Conservation (phyloP, 2,113 vertebrate genomes). For the Sialia sialis region DNA sequence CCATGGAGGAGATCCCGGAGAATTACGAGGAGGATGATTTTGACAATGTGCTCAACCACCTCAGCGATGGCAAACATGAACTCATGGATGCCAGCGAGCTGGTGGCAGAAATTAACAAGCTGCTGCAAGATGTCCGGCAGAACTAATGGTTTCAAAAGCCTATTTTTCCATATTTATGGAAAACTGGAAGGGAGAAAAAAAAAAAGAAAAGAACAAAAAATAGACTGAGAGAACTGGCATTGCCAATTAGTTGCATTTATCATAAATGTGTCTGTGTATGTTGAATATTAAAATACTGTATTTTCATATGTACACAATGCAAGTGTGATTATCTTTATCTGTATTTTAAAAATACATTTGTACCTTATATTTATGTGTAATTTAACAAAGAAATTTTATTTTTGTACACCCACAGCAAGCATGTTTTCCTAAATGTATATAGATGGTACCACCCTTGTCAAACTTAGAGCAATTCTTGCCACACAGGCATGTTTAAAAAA, state of each 20-base stretch:
- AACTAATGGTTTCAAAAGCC: slow-evolving; percentile 72
- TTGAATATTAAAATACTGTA: slow-evolving; percentile 96
- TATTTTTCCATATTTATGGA: slow-evolving; percentile 73
- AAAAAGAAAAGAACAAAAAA: background rate
- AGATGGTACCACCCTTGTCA: slow-evolving; percentile 18
- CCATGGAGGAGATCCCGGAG: slow-evolving; percentile 99
- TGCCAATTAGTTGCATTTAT: slow-evolving; percentile 92
- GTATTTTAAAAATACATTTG: slow-evolving; percentile 99
- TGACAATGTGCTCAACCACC: slow-evolving; percentile 90
- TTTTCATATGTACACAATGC: slow-evolving; percentile 97
- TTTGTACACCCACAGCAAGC: slow-evolving; percentile 93
- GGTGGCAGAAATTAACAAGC: slow-evolving; percentile 97
- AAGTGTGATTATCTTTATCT: slow-evolving; percentile 98
- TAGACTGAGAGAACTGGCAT: slow-evolving; percentile 77
- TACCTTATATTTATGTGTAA: slow-evolving; percentile 99
- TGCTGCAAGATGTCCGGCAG: slow-evolving; percentile 94
- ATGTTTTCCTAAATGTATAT: slow-evolving; percentile 75
- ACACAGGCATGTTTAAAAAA: background rate
- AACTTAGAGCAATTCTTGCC: background rate
- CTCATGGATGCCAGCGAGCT: slow-evolving; percentile 97
- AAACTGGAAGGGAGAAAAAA: background rate
- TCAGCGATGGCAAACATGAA: slow-evolving; percentile 93
- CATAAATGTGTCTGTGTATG: slow-evolving; percentile 98
- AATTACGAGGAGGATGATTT: slow-evolving; percentile 98
- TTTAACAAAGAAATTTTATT: slow-evolving; percentile 98